Percentiles rank a stretch among this genome's conserved stretches.
phyloP scores from a whole-genome alignment of 2,888 invertebrate species.

The Camponotus fellah region DNA sequence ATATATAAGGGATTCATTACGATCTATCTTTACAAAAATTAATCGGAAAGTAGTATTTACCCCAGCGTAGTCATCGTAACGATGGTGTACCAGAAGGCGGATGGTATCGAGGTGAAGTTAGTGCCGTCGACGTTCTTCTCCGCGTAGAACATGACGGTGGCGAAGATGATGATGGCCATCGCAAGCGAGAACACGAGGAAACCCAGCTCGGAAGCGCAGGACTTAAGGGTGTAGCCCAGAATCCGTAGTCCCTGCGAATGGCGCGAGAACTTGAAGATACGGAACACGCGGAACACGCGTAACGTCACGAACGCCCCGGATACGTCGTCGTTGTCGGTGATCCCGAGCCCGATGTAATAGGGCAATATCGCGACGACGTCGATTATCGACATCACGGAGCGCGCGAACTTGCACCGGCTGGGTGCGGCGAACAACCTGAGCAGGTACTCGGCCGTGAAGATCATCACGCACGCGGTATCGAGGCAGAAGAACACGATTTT shows the following conservation, averaged over 20 bases:
- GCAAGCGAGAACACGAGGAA: constrained; percentile 99
- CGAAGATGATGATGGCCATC: constrained; percentile 99
- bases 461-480: constrained; percentile 99
- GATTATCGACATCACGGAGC: constrained; percentile 99
- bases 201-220: constrained; percentile 99
- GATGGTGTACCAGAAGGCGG: constrained; percentile 99
- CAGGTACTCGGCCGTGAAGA: constrained; percentile 99
- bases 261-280: constrained; percentile 99
- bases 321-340: constrained; percentile 99
- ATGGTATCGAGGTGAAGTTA: constrained; percentile 99
- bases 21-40: background rate
- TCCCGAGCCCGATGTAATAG: constrained; percentile 99
- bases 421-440: constrained; percentile 99
- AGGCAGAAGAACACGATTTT: constrained; percentile 99
- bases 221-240: constrained; percentile 99
- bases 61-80: constrained; percentile 99
- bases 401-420: constrained; percentile 98
- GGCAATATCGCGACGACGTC: constrained; percentile 99
- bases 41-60: constrained; percentile 89
- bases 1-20: background rate
- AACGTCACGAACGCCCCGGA: constrained; percentile 99
- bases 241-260: constrained; percentile 99
- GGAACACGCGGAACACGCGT: constrained; percentile 99
- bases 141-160: constrained; percentile 99
- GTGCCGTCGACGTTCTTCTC: constrained; percentile 99